A percentile compares a stretch with the other conserved stretches of the same genome.
These are phyloP conservation scores for Apotomis betuletana DNA, from an alignment of 2,888 invertebrate genomes.

Conservation along the genomic window DNA sequence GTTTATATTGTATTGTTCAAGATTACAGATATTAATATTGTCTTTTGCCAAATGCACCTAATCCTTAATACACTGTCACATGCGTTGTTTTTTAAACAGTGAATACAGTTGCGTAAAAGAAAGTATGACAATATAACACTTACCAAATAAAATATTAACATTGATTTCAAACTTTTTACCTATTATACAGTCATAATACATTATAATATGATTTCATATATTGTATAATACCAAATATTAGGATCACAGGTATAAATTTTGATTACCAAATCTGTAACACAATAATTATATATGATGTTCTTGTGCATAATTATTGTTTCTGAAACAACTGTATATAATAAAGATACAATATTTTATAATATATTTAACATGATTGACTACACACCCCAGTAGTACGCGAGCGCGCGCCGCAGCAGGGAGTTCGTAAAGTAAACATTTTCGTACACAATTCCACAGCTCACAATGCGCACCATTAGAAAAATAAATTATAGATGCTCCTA, in stretches of 20 bases:
- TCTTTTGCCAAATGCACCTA: slow-evolving; percentile 20
- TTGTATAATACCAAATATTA: slow-evolving; percentile 41
- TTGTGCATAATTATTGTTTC: slow-evolving; percentile 66
- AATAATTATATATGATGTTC: slow-evolving; percentile 58
- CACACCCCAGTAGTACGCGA: slow-evolving; percentile 77
- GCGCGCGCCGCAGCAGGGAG: slow-evolving; percentile 66
- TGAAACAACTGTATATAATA: slow-evolving; percentile 68
- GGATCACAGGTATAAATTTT: slow-evolving; percentile 55
- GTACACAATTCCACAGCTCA: slow-evolving; percentile 82
- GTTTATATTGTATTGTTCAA: slow-evolving; percentile 27
- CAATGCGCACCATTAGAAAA: slow-evolving; percentile 83
- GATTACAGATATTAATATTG: slow-evolving; percentile 26
- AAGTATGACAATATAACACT: slow-evolving; percentile 34
- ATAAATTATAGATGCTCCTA: slow-evolving; percentile 83
- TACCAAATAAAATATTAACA: slow-evolving; percentile 42
- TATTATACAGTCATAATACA: slow-evolving; percentile 35
- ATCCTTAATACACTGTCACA: slow-evolving; percentile 17
- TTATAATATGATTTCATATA: slow-evolving; percentile 41
- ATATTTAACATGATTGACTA: slow-evolving; percentile 79
- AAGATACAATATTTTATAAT: slow-evolving; percentile 66
- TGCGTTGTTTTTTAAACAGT: slow-evolving; percentile 29
- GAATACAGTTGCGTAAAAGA: slow-evolving; percentile 31
- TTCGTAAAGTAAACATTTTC: slow-evolving; percentile 71
- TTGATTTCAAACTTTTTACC: slow-evolving; percentile 39
- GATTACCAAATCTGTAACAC: slow-evolving; percentile 62